A percentile compares a stretch with the other conserved stretches of the same genome.
These are phyloP conservation scores for Eucera pruinosa DNA, from an alignment of 2,888 invertebrate genomes.

Conservation along the genomic window DNA sequence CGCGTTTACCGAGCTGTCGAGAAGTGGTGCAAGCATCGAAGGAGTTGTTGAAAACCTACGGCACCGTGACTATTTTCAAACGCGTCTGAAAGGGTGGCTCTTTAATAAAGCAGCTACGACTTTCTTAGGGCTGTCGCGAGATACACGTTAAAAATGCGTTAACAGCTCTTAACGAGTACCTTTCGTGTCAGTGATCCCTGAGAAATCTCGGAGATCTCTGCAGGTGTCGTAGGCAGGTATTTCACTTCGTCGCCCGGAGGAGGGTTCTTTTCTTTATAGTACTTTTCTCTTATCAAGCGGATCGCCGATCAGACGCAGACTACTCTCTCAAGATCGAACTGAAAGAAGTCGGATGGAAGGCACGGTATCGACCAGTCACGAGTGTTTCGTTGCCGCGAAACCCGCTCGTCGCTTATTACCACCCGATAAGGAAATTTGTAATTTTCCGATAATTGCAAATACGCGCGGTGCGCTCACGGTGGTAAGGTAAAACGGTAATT, in stretches of 20 bases:
- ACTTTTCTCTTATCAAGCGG: constrained; percentile 42
- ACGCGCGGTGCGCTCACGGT: not conserved
- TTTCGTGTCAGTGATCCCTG: constrained; percentile 52
- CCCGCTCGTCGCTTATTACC: not conserved
- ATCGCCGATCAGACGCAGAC: constrained; percentile 39
- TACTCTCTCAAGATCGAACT: constrained; percentile 42
- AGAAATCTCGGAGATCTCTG: constrained; percentile 36
- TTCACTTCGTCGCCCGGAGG: constrained; percentile 37
- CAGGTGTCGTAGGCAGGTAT: constrained; percentile 58
- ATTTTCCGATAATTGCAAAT: constrained; percentile 44
- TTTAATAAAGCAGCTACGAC: constrained; percentile 24
- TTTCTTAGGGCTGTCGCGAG: constrained; percentile 39
- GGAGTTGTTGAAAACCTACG: constrained; percentile 42
- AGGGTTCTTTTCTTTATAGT: constrained; percentile 17
- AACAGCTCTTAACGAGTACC: constrained; percentile 54
- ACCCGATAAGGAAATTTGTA: constrained; percentile 47
- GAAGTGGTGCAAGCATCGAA: constrained; percentile 37
- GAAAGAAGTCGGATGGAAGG: not conserved
- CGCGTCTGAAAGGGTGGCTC: constrained; percentile 20
- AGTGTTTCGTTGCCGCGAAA: not conserved
- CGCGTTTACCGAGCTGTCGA: constrained; percentile 54
- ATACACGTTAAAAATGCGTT: constrained; percentile 50
- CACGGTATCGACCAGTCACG: not conserved
- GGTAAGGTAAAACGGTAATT: constrained; percentile 34
- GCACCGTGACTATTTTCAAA: constrained; percentile 36